A percentile compares a stretch with the other conserved stretches of the same genome.
phyloP scores from a whole-genome alignment of 2,113 vertebrate genomes.

The Cyprinodon tularosa region DNA sequence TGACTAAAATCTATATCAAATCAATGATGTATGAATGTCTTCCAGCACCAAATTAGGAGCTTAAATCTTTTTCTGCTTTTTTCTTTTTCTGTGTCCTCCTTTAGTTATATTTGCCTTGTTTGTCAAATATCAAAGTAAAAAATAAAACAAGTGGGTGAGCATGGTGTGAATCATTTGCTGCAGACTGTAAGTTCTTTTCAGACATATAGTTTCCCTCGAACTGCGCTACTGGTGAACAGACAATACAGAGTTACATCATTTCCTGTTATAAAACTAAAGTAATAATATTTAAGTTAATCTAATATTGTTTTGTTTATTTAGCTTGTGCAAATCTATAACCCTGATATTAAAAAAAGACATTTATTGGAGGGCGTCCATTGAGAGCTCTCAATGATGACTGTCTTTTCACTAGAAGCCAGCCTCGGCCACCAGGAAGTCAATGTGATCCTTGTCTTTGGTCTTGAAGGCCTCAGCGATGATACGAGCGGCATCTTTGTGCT shows the following conservation, averaged over 20 bases:
- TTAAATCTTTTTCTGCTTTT: not conserved
- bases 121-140: not conserved
- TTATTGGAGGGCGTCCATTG: not conserved
- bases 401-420: constrained; percentile 34
- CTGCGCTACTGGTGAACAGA: not conserved
- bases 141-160: no score
- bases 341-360: not conserved
- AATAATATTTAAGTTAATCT: constrained; percentile 4
- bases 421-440: constrained; percentile 96
- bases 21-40: not conserved
- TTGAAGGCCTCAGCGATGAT: constrained; percentile 98
- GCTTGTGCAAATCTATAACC: constrained; percentile 41
- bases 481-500: constrained; percentile 91
- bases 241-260: not conserved
- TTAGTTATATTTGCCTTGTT: not conserved
- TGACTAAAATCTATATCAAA: not conserved
- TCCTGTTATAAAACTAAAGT: not conserved
- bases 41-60: not conserved
- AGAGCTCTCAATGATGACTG: not conserved
- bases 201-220: not conserved
- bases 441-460: constrained; percentile 91
- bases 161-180: not conserved
- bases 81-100: not conserved
- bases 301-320: constrained; percentile 3
- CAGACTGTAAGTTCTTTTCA: not conserved